A percentile compares a stretch with the other conserved stretches of the same genome.
Conservation (phyloP, 2,888 invertebrate genomes). For the Gari tellinella region DNA sequence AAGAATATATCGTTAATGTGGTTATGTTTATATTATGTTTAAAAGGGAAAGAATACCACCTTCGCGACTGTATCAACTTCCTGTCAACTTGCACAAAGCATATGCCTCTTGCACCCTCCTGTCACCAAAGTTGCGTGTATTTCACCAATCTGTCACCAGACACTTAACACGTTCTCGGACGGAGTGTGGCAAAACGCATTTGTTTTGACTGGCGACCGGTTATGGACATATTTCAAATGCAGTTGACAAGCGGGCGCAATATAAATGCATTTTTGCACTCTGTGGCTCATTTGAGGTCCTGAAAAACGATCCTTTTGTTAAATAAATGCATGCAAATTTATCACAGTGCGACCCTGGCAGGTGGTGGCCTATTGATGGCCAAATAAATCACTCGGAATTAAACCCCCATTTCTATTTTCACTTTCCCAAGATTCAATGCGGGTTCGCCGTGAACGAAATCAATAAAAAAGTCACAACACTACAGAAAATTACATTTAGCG, state of each 20-base stretch:
- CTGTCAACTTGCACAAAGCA: not conserved
- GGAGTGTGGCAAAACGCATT: slow-evolving; percentile 40
- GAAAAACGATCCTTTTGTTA: slow-evolving; percentile 28
- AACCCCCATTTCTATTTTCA: slow-evolving; percentile 13
- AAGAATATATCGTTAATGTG: no score
- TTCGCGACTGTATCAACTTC: no score
- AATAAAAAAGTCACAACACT: no score
- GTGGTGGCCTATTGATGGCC: slow-evolving; percentile 15
- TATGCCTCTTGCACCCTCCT: slow-evolving; percentile 13
- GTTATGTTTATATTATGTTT: no score
- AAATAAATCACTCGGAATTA: slow-evolving; percentile 15
- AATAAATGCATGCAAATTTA: slow-evolving; percentile 36
- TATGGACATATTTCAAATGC: slow-evolving; percentile 38
- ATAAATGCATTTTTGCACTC: slow-evolving; percentile 28
- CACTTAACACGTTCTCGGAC: slow-evolving; percentile 14
- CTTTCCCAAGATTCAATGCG: slow-evolving; percentile 9
- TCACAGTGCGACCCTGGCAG: slow-evolving; percentile 23
- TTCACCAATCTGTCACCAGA: slow-evolving; percentile 22
- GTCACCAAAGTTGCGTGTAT: slow-evolving; percentile 19
- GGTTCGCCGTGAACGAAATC: not conserved
- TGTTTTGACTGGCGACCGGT: slow-evolving; percentile 24
- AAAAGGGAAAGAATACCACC: no score
- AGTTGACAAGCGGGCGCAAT: slow-evolving; percentile 28
- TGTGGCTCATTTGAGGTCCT: slow-evolving; percentile 23
- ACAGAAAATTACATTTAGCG: no score